Conservation (phyloP, 2,888 invertebrate species). For the Tanytarsus gracilentus region DNA sequence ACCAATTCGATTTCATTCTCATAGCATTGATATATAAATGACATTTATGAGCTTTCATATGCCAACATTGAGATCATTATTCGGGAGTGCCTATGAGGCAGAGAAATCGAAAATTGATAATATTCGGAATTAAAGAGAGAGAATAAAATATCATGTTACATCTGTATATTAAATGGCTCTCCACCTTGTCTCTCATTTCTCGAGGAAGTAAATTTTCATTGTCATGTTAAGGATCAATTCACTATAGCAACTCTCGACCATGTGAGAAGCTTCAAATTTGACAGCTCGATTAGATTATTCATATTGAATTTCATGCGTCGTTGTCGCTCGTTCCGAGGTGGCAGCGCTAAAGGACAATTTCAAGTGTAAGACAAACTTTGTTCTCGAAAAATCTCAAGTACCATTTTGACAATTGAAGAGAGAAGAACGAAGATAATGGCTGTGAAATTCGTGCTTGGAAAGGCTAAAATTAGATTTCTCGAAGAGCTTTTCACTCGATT, state of each 20-base stretch:
- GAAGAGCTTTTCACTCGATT: no score
- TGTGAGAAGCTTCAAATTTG: conserved; percentile 1
- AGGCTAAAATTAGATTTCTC: no score
- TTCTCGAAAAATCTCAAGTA: no score
- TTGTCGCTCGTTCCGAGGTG: no score
- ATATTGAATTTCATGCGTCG: conserved; percentile 1
- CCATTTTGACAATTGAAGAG: no score
- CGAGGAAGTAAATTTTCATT: not conserved
- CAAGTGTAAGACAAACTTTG: no score
- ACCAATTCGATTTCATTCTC: no score
- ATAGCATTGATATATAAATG: no score
- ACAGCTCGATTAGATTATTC: conserved; percentile 4
- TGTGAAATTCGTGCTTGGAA: no score
- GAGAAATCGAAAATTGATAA: not conserved
- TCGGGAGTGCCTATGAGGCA: not conserved
- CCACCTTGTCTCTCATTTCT: not conserved
- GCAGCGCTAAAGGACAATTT: not conserved
- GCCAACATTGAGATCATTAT: not conserved
- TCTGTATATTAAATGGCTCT: conserved; percentile 27
- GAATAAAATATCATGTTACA: conserved; percentile 24
- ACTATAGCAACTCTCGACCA: no score
- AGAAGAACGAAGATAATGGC: no score
- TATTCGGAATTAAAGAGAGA: not conserved
- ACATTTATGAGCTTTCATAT: not conserved
- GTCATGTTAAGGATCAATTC: no score